Evolutionary conservation across 2,113 vertebrate species (phyloP), one percentile per base, ranked within the genome.

Genomic region (Pachyramphus minor): DNA sequence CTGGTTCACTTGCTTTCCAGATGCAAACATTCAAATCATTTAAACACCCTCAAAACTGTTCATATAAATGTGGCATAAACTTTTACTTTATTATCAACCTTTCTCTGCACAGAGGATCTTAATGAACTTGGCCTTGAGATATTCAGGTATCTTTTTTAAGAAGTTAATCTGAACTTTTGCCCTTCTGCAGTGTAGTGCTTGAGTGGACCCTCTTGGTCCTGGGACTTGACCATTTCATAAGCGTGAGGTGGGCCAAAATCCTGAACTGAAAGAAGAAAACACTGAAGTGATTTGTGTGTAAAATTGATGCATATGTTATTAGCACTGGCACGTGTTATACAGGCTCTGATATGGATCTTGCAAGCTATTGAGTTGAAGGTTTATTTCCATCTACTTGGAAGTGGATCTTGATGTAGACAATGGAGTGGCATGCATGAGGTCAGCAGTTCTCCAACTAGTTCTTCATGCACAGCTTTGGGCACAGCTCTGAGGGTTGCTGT

Each of bases 191-290:
- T 37, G 33, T 64, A 28, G 11, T 72, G 47, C 24, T 24, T 63
- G 76, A 84, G 74, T 2, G 14, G 87, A 6, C 3, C 8, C 27
- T 74, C 45, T 63, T 72, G 28, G 18, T 87, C 9, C 24, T 64
- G 19, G 22, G 8, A 31, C 21, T 20, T n/a, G 14, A 47, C 25
- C 0, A 0, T 63, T 93, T 58, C 0, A 0, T 44, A 64, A 72
- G 24, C 0, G 0, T 81, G 60, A 87, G 37, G 35, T 58, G 27
- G 33, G 39, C 39, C 18, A 27, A 94, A 94, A 84, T 82, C 39
- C 30, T 42, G 47, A 56, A 17, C 22, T 53, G 64, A 28, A 77
- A 62, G 60, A 71, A 56, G 37, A 30, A 90, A 84, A 75, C 18
- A 30, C 15, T 15, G 4, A 30, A 81, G 56, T 14, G 3, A 63